Evolutionary conservation across 2,113 vertebrate species (phyloP), one percentile per base, ranked within the genome.

Genomic region (Cichladusa arquata): DNA sequence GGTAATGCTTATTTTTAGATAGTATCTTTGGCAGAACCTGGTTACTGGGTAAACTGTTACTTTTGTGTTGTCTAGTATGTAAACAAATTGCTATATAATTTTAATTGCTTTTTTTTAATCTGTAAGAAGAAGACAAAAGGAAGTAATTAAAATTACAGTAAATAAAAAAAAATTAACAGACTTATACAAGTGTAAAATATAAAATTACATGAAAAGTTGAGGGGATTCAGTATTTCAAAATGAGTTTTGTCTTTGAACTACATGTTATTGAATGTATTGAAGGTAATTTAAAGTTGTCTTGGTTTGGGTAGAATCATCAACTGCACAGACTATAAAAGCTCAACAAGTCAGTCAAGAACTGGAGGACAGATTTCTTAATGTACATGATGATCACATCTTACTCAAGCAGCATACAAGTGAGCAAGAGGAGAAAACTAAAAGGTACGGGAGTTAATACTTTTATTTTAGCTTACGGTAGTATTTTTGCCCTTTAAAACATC

Each of bases 351-450:
- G 97, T 88, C 95, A 96, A 78, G 97, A 98, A 82, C 96, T 99
- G 95, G 99, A 99, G 97, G 98, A 99, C 96, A 98, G 97, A 73
- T 99, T 98, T 96, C 96, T 99, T 89, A 97, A 97, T 53, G 94
- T 98, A 73, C 97, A 96, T 4, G 98, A 99, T 81, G 99, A 99
- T 87, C 98, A 98, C 78, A 96, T 98, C 84, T 94, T 98, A 54
- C 98, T 99, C 50, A 99, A 99, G 90, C 98, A 99, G 51, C 98
- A 98, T 90, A 96, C 97, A 50, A 97, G 98, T 95, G 98, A 98
- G 71, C 99, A 99, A 95, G 98, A 99, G 81, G 99, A 99, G 85
- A 99, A 99, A 97, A 99, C 99, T 80, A 98, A 98, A 98, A 99
- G 98, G 99, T 99, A 96, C 74, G 91, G 50, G 19, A 14, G 17